Evolutionary conservation across 2,888 invertebrate genomes (phyloP).

Genomic region (Lamellibrachia satsuma): DNA sequence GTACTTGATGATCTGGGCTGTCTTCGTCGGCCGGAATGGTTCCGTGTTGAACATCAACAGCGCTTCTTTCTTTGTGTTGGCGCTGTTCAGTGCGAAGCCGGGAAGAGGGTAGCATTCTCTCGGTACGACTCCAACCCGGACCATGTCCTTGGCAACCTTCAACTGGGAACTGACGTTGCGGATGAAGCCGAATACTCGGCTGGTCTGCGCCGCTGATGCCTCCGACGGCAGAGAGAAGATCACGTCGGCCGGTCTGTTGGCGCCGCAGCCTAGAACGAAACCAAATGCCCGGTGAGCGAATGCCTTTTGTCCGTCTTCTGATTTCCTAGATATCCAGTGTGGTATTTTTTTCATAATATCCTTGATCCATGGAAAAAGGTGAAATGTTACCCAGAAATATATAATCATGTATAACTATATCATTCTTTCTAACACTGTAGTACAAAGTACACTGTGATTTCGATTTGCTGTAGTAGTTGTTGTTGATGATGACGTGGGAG

Average conservation of each 20-base stretch:
- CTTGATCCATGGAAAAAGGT: neutral
- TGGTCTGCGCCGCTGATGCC: conserved; percentile 25
- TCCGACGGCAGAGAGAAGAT: conserved; percentile 36
- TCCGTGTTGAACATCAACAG: conserved; percentile 14
- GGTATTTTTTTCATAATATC: neutral
- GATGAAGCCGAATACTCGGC: conserved; percentile 31
- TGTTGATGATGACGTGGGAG: neutral
- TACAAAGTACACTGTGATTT: too few species aligned
- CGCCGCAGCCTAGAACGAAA: conserved; percentile 33
- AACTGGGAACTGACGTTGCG: conserved; percentile 30
- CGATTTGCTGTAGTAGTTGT: neutral
- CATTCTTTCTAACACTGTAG: too few species aligned
- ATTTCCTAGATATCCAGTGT: neutral
- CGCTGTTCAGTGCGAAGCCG: conserved; percentile 44
- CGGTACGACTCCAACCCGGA: conserved; percentile 35
- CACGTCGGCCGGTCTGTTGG: conserved; percentile 33
- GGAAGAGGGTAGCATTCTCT: conserved; percentile 42
- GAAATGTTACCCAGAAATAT: neutral
- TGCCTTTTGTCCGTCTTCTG: neutral
- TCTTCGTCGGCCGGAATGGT: neutral
- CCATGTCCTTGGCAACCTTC: conserved; percentile 25
- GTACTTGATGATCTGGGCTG: conserved; percentile 40
- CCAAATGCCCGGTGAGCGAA: neutral
- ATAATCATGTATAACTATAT: too few species aligned
- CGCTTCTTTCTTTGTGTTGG: conserved; percentile 31